Base-by-base conservation (phyloP, 2,113 vertebrate genomes). In the Psilopogon haemacephalus region DNA sequence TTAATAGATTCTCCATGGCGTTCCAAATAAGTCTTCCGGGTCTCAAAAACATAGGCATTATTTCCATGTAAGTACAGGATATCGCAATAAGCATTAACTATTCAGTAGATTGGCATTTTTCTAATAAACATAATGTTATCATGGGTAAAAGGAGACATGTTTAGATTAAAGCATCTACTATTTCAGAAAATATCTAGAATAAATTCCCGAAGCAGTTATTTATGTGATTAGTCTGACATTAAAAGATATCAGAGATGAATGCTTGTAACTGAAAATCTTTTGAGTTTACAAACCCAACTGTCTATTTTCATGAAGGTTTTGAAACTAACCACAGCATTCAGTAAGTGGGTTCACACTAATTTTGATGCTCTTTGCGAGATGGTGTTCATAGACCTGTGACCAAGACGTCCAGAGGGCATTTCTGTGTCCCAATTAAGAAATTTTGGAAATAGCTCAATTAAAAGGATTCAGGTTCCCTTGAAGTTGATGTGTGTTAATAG, bases 21-120 rank as follows among this genome's bases (percentile, higher is more conserved):
- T 84, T 74, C 27, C 30, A 75, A 67, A 48, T 10, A 75, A 67
- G 16, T 27, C 33, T 77, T 77, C 40, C 38, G 48, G 8, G 17
- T 55, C n/a, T 78, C 12, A n/a, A 5, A 77, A 73, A 54, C 35
- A 68, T 11, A 67, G 52, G 6, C 4, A 27, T 65, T 81, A 30
- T 69, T 88, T 75, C 32, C 33, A 64, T 78, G 15, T 5, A 56
- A 46, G 15, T 56, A 60, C 3, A n/a, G 23, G 23, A 38, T 83
- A 50, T 63, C 37, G 62, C 91, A 94, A 89, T 28, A 38, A 33
- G 3, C 3, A 50, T 56, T 18, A 58, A 4, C 11, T 64, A 14
- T 38, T 75, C 38, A 58, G 18, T 48, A 37, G 14, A 15, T 91
- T 82, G 9, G 11, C 83, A 55, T 63, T 94, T 93, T 89, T 85